A percentile compares a stretch with the other conserved stretches of the same genome.
Conservation (phyloP, 2,113 vertebrate species). For the Crypturellus undulatus region DNA sequence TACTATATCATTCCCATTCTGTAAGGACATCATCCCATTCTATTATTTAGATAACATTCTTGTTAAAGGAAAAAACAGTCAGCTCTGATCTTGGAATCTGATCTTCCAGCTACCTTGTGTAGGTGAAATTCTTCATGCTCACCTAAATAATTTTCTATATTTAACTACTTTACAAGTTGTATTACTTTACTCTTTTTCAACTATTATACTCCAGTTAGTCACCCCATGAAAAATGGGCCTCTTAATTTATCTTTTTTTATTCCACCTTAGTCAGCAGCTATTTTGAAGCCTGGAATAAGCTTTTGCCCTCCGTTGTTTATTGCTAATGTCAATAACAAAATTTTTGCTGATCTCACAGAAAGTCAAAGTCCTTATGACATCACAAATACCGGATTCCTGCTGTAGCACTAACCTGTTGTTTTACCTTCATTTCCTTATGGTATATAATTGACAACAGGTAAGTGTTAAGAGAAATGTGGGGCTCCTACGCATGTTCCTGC, state of each 20-base stretch:
- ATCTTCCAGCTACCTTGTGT: neutral
- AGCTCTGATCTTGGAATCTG: neutral
- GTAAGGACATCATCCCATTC: neutral
- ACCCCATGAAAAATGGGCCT: neutral
- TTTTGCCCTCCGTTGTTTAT: neutral
- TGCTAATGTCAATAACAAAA: neutral
- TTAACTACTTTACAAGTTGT: neutral
- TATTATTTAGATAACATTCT: neutral
- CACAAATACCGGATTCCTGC: neutral
- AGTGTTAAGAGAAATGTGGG: neutral
- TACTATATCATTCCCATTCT: neutral
- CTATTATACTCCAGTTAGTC: neutral
- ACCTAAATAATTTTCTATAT: neutral
- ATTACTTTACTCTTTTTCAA: neutral
- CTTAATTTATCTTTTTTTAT: neutral
- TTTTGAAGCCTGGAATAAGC: neutral
- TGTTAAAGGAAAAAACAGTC: neutral
- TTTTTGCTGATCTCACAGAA: neutral
- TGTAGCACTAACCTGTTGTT: neutral
- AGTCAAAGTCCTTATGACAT: neutral
- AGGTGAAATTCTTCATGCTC: neutral
- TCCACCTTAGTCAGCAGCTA: neutral
- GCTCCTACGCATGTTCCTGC: neutral
- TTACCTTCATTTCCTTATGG: neutral
- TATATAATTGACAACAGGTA: neutral